Percentiles rank a stretch among this genome's conserved stretches.
Evolutionary conservation across 2,888 invertebrate genomes (phyloP).

Genomic region (Baronia brevicornis): DNA sequence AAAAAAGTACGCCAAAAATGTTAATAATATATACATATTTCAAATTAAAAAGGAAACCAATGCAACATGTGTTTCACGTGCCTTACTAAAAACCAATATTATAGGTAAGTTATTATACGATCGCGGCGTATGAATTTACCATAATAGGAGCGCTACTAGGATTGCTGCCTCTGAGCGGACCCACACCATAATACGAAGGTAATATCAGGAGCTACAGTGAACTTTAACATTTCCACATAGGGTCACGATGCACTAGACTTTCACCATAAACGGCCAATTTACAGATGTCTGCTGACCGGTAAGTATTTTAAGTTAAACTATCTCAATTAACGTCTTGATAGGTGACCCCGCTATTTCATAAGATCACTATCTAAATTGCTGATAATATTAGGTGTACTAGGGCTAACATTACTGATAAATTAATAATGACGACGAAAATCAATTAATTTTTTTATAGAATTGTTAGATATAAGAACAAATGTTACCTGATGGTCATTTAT

Average conservation of each 20-base stretch:
- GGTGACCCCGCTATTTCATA: conserved; percentile 70
- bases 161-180: conserved; percentile 46
- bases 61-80: conserved; percentile 12
- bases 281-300: conserved; percentile 60
- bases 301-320: conserved; percentile 67
- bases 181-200: conserved; percentile 53
- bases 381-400: conserved; percentile 52
- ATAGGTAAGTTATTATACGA: conserved; percentile 17
- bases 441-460: too few relatives aligned
- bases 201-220: conserved; percentile 62
- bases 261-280: conserved; percentile 72
- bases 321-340: conserved; percentile 70
- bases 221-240: conserved; percentile 68
- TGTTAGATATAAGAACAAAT: too few relatives aligned
- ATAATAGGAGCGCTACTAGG: conserved; percentile 31
- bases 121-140: conserved; percentile 19
- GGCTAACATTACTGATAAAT: conserved; percentile 27
- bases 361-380: conserved; percentile 45
- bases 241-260: conserved; percentile 57
- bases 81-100: conserved; percentile 12
- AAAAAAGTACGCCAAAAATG: too few relatives aligned
- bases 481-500: too few relatives aligned
- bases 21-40: too few relatives aligned
- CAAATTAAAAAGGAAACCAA: too few relatives aligned
- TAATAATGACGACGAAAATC: conserved; percentile 31